Conservation (phyloP, 1,140 invertebrate genomes). For the Cherax destructor region DNA sequence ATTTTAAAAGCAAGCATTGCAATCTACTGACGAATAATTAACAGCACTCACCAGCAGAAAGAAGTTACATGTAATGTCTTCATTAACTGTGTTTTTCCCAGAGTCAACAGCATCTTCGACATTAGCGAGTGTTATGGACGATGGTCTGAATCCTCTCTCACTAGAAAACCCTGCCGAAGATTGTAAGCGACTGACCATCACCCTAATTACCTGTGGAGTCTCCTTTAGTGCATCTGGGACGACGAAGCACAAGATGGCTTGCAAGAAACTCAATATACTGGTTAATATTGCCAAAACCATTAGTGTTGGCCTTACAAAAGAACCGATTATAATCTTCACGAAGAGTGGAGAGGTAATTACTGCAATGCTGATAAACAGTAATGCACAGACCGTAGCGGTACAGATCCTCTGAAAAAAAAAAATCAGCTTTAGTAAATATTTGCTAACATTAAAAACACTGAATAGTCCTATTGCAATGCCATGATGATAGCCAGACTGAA, state of each 20-base stretch:
- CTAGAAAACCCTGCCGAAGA: background rate
- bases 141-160: background rate
- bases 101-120: background rate
- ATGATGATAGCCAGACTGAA: too few relatives aligned
- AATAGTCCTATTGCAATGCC: too few relatives aligned
- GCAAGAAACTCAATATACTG: background rate
- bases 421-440: too few relatives aligned
- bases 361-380: background rate
- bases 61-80: background rate
- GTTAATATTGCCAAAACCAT: background rate
- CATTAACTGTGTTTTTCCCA: background rate
- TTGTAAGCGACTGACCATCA: background rate
- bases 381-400: background rate
- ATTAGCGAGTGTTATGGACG: background rate
- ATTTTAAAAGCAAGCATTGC: too few relatives aligned
- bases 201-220: background rate
- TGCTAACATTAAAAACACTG: too few relatives aligned
- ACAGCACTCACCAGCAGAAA: background rate
- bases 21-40: too few relatives aligned
- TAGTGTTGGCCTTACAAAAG: background rate
- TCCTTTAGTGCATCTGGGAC: background rate
- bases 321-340: background rate
- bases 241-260: background rate
- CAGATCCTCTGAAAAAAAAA: background rate
- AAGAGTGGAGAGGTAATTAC: background rate